These are phyloP conservation scores for Gonioctena quinquepunctata DNA, from an alignment of 1,140 invertebrate species.

Conservation along the genomic window DNA sequence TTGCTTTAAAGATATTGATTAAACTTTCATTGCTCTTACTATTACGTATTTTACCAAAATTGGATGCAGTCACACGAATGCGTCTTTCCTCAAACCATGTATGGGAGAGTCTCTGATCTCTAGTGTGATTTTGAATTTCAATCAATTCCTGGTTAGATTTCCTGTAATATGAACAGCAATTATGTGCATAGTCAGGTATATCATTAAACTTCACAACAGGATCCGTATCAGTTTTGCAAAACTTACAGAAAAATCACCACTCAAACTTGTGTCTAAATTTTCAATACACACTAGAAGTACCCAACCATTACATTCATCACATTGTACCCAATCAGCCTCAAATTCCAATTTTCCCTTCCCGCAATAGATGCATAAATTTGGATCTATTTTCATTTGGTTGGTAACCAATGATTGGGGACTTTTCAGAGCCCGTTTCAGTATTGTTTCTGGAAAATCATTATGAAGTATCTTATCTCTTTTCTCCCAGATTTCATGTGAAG, in stretches of 20 bases:
- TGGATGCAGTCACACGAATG: neutral
- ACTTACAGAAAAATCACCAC: neutral
- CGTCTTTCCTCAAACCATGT: neutral
- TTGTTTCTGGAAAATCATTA: neutral
- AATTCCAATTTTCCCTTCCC: neutral
- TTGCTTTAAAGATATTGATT: neutral
- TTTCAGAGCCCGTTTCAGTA: neutral
- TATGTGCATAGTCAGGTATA: neutral
- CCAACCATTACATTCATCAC: neutral
- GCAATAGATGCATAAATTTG: neutral
- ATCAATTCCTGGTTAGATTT: neutral
- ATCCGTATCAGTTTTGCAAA: neutral
- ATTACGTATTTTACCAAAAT: neutral
- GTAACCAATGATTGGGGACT: neutral
- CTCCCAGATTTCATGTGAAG: neutral
- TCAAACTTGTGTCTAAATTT: neutral
- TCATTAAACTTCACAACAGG: too few relatives aligned
- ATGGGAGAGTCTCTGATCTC: too few relatives aligned
- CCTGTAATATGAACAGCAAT: neutral
- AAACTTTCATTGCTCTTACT: neutral
- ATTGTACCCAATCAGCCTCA: neutral
- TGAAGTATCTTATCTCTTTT: neutral
- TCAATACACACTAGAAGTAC: neutral
- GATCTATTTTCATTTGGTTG: neutral
- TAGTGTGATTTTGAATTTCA: neutral